Base-by-base conservation (phyloP, 2,888 invertebrate species). In the Scrobipalpa atriplicella region DNA sequence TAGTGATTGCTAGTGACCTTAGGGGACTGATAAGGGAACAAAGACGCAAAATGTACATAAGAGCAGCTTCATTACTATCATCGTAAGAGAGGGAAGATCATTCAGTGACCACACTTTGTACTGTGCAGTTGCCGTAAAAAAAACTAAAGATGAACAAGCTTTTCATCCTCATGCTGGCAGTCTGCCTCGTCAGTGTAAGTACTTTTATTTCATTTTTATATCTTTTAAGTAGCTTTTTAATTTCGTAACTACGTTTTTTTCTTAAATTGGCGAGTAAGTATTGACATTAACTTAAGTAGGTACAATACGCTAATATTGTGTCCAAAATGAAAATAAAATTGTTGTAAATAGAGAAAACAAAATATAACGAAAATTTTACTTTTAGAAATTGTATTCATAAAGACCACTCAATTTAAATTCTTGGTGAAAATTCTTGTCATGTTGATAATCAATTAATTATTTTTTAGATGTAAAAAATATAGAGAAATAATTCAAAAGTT, bases 91-190 rank as follows among this genome's bases (percentile, higher is more conserved):
- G 10, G 21, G 9, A 52, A 38, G 52, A 38, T 11, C 63, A 63
- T 52, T 63, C 51, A n/a, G 21, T 41, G 61, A 13, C 41, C 16
- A 18, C 3, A 6, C 18, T 0, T 61, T 61, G 41, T 58, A 10
- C 36, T 8, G 36, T 38, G 36, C 58, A 41, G 39, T 61, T 19
- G 61, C 41, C 54, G 13, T 36, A 38, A 61, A 18, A 41, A 7
- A 61, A 19, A 39, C 19, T 66, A 73, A 87, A 77, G 39, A 90
- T 90, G 89, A 85, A 88, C 74, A 90, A 89, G 70, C 69, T 80
- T 2, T 68, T 89, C 11, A 75, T 89, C 58, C 70, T 89, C 2
- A 66, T 89, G 51, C 66, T 90, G 78, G 87, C 84, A 60, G 73
- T 89, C 51, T 88, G 88, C 81, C 83, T 90, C 67, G 75, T 85